Conservation (phyloP, 1,140 invertebrate species). For the Microplitis demolitor region DNA sequence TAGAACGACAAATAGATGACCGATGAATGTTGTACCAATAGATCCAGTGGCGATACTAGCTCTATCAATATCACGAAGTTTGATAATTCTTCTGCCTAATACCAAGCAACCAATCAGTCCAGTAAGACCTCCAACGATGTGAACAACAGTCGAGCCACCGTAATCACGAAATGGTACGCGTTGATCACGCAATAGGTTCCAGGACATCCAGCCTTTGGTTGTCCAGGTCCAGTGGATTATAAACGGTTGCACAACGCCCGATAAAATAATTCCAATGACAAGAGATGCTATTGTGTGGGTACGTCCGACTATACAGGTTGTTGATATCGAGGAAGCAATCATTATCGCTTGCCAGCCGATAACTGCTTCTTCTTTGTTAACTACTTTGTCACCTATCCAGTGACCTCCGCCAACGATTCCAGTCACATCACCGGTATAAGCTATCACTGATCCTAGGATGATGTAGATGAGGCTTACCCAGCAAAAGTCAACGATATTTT, state of each 20-base stretch:
- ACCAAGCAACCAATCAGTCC: conserved; percentile 39
- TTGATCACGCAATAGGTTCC: conserved; percentile 16
- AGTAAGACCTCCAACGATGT: conserved; percentile 38
- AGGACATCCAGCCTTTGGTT: conserved; percentile 38
- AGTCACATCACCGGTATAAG: conserved; percentile 35
- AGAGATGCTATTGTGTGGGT: conserved; percentile 39
- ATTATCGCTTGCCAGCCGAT: conserved; percentile 39
- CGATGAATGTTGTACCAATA: conserved; percentile 32
- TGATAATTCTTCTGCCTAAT: conserved; percentile 40
- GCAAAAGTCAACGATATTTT: conserved; percentile 41
- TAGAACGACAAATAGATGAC: conserved; percentile 38
- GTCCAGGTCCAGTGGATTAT: conserved; percentile 46
- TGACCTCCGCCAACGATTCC: conserved; percentile 31
- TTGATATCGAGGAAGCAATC: conserved; percentile 39
- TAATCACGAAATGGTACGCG: conserved; percentile 35
- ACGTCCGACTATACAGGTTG: conserved; percentile 36
- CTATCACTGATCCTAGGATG: conserved; percentile 33
- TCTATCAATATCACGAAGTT: conserved; percentile 36
- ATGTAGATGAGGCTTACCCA: conserved; percentile 38
- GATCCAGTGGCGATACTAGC: conserved; percentile 35
- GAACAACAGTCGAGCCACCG: conserved; percentile 35
- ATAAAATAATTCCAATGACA: conserved; percentile 25
- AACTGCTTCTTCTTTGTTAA: conserved; percentile 36
- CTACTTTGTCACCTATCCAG: conserved; percentile 37
- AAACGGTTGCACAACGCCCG: conserved; percentile 39